These are phyloP conservation scores for Pachyramphus minor DNA, from an alignment of 2,113 vertebrate species.

Conservation along the genomic window DNA sequence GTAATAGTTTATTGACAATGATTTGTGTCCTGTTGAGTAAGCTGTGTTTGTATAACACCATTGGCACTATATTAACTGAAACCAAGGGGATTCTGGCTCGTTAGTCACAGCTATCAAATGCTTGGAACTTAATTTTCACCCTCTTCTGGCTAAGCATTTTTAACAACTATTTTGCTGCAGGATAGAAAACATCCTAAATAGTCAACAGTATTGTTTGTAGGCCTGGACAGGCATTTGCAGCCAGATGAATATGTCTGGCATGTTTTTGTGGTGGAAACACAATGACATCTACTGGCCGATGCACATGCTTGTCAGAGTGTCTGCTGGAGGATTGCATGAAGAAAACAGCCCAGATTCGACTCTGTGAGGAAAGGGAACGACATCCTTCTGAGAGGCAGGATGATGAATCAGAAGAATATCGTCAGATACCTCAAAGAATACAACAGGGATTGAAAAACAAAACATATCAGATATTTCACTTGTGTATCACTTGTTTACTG, in stretches of 20 bases:
- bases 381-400: background rate
- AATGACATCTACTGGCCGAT: constrained; percentile 59
- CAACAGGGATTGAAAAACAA: background rate
- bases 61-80: background rate
- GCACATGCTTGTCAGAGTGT: background rate
- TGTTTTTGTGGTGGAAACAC: background rate
- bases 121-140: constrained; percentile 45
- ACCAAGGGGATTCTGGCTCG: background rate
- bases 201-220: constrained; percentile 40
- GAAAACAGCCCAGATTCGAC: background rate
- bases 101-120: constrained; percentile 43
- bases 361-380: background rate
- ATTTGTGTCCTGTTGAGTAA: constrained; percentile 51
- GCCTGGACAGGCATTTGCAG: constrained; percentile 18
- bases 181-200: constrained; percentile 22
- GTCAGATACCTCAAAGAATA: background rate
- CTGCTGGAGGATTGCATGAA: background rate
- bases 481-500: background rate
- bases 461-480: background rate
- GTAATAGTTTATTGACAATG: constrained; percentile 30
- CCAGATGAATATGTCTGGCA: constrained; percentile 25
- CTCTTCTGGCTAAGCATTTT: constrained; percentile 21
- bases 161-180: constrained; percentile 41
- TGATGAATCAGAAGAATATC: background rate
- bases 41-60: constrained; percentile 45